Evolutionary conservation across 2,113 vertebrate species (phyloP).

Genomic region (Callopanchax toddi): DNA sequence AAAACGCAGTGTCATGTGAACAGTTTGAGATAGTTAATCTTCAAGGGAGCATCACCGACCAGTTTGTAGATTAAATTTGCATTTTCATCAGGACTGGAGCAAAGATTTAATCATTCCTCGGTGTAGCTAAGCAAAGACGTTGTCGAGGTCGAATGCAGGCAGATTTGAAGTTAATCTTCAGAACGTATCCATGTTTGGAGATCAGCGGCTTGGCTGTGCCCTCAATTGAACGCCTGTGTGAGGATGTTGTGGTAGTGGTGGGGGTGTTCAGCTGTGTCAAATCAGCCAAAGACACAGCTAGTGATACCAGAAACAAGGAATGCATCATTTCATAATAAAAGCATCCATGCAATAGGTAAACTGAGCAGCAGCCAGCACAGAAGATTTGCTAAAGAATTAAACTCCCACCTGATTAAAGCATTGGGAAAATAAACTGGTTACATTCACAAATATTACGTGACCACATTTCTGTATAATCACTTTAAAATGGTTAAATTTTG

Average conservation of each 20-base stretch:
- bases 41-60: constrained; percentile 58
- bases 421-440: neutral
- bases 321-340: constrained; percentile 51
- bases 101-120: constrained; percentile 79
- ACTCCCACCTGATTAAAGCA: neutral
- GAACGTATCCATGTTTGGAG: constrained; percentile 78
- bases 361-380: neutral
- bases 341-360: neutral
- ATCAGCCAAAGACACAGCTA: neutral
- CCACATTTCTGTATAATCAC: neutral
- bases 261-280: constrained; percentile 37
- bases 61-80: constrained; percentile 68
- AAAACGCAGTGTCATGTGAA: constrained; percentile 67
- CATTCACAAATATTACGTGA: too few relatives aligned
- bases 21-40: constrained; percentile 75
- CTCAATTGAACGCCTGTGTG: constrained; percentile 72
- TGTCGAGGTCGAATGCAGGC: constrained; percentile 77
- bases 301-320: neutral
- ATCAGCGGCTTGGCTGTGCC: constrained; percentile 74
- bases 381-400: neutral
- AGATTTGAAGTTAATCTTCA: constrained; percentile 84
- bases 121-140: constrained; percentile 80
- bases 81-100: constrained; percentile 67
- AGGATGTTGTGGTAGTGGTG: constrained; percentile 19
- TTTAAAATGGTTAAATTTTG: too few relatives aligned